phyloP scores from a whole-genome alignment of 2,888 invertebrate species.

The Cephonodes hylas region DNA sequence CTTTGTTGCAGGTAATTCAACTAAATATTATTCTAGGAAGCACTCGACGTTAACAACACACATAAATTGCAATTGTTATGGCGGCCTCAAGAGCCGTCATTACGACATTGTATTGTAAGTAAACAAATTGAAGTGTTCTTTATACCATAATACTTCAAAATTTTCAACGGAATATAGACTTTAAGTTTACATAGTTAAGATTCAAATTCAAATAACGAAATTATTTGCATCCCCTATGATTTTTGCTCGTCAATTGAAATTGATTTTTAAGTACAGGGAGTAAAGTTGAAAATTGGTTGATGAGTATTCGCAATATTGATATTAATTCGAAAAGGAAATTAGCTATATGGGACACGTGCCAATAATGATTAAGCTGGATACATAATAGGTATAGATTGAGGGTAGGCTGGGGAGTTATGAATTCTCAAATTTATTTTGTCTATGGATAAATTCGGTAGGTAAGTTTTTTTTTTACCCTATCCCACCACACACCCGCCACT shows the following conservation, averaged over 20 bases:
- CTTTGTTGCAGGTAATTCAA: not conserved
- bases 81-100: not conserved
- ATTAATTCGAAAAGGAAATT: not conserved
- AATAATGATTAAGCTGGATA: not conserved
- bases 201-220: not conserved
- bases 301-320: not conserved
- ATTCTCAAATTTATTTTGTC: not conserved
- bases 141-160: no score
- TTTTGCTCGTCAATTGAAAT: not conserved
- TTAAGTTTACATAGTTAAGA: not conserved
- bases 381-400: not conserved
- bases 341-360: not conserved
- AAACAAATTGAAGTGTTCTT: not conserved
- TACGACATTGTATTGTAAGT: not conserved
- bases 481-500: no score
- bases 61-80: not conserved
- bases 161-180: not conserved
- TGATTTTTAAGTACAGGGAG: not conserved
- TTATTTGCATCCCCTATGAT: not conserved
- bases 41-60: not conserved
- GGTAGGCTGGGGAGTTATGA: not conserved
- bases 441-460: not conserved
- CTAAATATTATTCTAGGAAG: not conserved
- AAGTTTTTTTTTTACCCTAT: no score
- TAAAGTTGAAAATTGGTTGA: not conserved